Percentiles rank a stretch among this genome's conserved stretches.
phyloP scores from a whole-genome alignment of 2,113 vertebrate genomes.

The Megaleporinus macrocephalus region DNA sequence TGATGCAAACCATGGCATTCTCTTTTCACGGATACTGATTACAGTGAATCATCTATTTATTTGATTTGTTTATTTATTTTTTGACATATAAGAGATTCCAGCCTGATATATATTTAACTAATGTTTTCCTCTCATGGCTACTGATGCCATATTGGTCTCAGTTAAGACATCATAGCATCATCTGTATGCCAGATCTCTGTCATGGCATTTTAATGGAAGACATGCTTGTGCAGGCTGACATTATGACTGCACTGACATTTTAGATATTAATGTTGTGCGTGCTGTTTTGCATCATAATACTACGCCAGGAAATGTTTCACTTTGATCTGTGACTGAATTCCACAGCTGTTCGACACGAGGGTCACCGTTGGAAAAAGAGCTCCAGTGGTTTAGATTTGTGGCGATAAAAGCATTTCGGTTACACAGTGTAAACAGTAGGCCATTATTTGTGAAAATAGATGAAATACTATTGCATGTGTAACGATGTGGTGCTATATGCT shows the following conservation, averaged over 20 bases:
- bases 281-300: slow-evolving; percentile 73
- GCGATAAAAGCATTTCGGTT: background rate
- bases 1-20: slow-evolving; percentile 33
- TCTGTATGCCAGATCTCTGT: slow-evolving; percentile 66
- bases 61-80: background rate
- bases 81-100: background rate
- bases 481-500: no score
- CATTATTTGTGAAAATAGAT: no score
- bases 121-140: background rate
- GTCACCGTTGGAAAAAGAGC: background rate
- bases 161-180: slow-evolving; percentile 41
- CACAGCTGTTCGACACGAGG: slow-evolving; percentile 12
- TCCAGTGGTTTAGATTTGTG: background rate
- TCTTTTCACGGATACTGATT: slow-evolving; percentile 31
- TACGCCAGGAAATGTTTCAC: slow-evolving; percentile 43
- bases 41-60: background rate
- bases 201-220: slow-evolving; percentile 72
- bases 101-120: background rate
- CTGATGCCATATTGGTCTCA: background rate
- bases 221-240: slow-evolving; percentile 69
- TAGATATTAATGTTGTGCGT: slow-evolving; percentile 69
- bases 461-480: no score
- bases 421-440: background rate
- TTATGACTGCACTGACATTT: slow-evolving; percentile 77
- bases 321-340: slow-evolving; percentile 45